Conservation (phyloP, 1,140 invertebrate species). For the Pseudomyrmex concolor region DNA sequence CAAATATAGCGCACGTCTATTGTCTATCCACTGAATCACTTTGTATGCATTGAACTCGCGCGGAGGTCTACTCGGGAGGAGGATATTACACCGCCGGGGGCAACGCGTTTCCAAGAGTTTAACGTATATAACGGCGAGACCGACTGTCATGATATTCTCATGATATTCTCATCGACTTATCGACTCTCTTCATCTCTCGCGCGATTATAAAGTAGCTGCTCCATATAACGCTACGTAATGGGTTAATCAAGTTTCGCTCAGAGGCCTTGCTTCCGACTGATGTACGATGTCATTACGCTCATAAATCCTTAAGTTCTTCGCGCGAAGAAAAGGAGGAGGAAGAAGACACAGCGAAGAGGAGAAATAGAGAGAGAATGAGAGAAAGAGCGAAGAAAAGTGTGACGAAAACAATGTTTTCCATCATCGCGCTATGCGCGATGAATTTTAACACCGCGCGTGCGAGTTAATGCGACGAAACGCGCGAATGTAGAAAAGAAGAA, state of each 20-base stretch:
- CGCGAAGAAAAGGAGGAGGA: background rate
- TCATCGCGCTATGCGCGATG: conserved; percentile 10
- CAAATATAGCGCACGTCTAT: background rate
- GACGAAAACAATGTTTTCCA: conserved; percentile 47
- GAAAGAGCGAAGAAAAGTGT: conserved; percentile 3
- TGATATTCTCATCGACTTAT: conserved; percentile 46
- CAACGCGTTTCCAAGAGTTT: conserved; percentile 49
- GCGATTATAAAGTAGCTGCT: conserved; percentile 53
- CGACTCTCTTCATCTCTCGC: conserved; percentile 49
- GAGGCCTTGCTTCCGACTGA: conserved; percentile 55
- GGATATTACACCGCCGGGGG: conserved; percentile 35
- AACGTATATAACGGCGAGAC: conserved; percentile 27
- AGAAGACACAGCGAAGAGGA: no score
- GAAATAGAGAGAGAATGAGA: background rate
- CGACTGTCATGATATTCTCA: conserved; percentile 40
- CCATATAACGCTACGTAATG: conserved; percentile 54
- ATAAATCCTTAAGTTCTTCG: conserved; percentile 37
- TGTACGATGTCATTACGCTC: conserved; percentile 57
- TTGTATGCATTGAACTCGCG: background rate
- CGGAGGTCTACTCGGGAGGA: background rate
- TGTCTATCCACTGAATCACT: background rate
- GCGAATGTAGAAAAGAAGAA: conserved; percentile 7
- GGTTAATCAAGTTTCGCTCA: conserved; percentile 59
- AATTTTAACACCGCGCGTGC: conserved; percentile 25
- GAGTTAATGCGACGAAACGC: conserved; percentile 42